Conservation (phyloP, 2,113 vertebrate genomes). For the Cervus canadensis region DNA sequence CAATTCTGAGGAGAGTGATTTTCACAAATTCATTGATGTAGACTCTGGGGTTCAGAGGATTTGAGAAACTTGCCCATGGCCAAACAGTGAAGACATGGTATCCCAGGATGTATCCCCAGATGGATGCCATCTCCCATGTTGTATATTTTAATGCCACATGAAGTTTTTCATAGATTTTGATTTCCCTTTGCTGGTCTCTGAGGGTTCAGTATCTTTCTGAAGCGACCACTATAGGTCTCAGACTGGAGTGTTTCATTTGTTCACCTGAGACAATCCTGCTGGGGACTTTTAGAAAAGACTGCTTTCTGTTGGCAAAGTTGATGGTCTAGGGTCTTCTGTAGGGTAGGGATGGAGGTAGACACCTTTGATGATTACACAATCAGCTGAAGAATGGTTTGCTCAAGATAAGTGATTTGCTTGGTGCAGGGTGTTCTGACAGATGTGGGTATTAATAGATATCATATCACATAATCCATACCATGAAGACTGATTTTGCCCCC, state of each 20-base stretch:
- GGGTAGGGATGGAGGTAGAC: background rate
- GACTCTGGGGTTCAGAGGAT: background rate
- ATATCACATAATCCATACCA: background rate
- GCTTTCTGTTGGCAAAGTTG: background rate
- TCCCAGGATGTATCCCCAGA: background rate
- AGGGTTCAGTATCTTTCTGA: background rate
- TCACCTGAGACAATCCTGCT: background rate
- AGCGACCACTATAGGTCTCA: background rate
- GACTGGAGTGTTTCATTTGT: background rate
- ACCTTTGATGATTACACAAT: background rate
- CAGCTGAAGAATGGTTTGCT: background rate
- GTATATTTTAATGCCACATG: background rate
- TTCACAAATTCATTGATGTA: background rate
- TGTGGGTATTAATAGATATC: background rate
- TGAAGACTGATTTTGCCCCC: background rate
- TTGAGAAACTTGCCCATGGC: background rate
- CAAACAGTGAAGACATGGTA: background rate
- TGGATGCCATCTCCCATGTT: background rate
- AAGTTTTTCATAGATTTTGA: background rate
- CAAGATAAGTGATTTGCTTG: background rate
- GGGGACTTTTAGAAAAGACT: background rate
- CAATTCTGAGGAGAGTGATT: background rate
- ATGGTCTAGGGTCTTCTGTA: background rate
- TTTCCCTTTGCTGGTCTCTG: background rate
- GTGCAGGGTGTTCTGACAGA: background rate